Evolutionary conservation across 2,113 vertebrate genomes (phyloP).

Genomic region (Natator depressus): DNA sequence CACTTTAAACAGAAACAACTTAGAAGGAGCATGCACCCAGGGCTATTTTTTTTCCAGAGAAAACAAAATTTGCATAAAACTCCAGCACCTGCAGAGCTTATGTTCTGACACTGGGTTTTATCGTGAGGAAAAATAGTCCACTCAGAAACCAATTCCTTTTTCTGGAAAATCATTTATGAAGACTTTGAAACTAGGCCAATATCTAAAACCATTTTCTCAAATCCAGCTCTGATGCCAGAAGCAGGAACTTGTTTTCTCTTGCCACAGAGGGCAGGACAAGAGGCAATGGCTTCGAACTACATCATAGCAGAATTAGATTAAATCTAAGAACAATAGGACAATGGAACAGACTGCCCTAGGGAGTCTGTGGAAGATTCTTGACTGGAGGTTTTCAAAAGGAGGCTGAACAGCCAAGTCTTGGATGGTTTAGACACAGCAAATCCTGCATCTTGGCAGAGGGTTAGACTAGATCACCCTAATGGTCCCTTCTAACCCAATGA

Average conservation of each 20-base stretch:
- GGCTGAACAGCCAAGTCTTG: neutral
- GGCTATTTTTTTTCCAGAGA: conserved; percentile 54
- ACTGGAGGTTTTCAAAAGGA: neutral
- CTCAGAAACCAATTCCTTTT: neutral
- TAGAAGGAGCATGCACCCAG: conserved; percentile 26
- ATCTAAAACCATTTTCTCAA: neutral
- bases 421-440: neutral
- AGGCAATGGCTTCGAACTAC: neutral
- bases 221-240: neutral
- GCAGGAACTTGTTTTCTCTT: neutral
- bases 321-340: neutral
- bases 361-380: neutral
- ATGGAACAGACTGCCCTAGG: neutral
- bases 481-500: neutral
- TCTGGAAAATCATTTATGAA: neutral
- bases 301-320: neutral
- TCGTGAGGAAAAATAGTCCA: neutral
- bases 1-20: conserved; percentile 63
- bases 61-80: conserved; percentile 55
- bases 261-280: neutral
- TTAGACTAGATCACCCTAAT: neutral
- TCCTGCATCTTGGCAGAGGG: neutral
- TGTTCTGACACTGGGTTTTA: neutral
- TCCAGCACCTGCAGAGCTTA: conserved; percentile 6
- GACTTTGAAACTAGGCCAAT: neutral